Percentiles rank a stretch among this genome's conserved stretches.
Conservation (phyloP, 2,888 invertebrate species). For the Esperia sulphurella region DNA sequence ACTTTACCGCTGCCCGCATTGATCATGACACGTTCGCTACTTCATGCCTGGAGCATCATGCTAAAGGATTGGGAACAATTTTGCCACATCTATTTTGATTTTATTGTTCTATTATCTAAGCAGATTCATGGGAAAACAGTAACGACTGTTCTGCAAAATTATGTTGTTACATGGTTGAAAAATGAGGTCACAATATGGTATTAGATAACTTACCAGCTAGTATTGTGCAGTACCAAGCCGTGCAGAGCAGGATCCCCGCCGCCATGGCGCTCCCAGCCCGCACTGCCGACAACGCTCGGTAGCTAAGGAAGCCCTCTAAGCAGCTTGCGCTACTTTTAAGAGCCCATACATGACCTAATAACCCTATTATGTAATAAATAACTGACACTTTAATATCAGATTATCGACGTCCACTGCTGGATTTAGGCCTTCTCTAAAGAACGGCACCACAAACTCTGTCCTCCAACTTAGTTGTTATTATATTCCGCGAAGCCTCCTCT, state of each 20-base stretch:
- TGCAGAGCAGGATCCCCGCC: conserved; percentile 55
- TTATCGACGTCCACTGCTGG: too few relatives aligned
- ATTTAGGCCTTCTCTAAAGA: too few relatives aligned
- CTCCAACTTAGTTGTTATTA: too few relatives aligned
- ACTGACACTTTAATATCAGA: neutral
- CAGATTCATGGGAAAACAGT: too few relatives aligned
- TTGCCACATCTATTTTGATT: too few relatives aligned
- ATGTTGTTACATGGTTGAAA: neutral
- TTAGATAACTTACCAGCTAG: conserved; percentile 48
- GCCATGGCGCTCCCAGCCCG: conserved; percentile 39
- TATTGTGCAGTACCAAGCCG: conserved; percentile 69
- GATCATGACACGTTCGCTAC: too few relatives aligned
- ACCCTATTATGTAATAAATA: conserved; percentile 26
- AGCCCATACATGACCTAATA: conserved; percentile 55
- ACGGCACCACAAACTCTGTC: too few relatives aligned
- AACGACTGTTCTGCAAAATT: neutral
- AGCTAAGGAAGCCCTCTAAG: conserved; percentile 43
- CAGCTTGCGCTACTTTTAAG: conserved; percentile 24
- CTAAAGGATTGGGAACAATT: too few relatives aligned
- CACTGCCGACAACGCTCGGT: conserved; percentile 28
- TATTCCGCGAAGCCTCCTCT: too few relatives aligned
- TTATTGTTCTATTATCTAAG: too few relatives aligned
- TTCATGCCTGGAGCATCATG: too few relatives aligned
- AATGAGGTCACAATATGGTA: neutral
- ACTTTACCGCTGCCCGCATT: too few relatives aligned